phyloP scores from a whole-genome alignment of 2,888 invertebrate species.

The Rhimphoctona megacephalus region DNA sequence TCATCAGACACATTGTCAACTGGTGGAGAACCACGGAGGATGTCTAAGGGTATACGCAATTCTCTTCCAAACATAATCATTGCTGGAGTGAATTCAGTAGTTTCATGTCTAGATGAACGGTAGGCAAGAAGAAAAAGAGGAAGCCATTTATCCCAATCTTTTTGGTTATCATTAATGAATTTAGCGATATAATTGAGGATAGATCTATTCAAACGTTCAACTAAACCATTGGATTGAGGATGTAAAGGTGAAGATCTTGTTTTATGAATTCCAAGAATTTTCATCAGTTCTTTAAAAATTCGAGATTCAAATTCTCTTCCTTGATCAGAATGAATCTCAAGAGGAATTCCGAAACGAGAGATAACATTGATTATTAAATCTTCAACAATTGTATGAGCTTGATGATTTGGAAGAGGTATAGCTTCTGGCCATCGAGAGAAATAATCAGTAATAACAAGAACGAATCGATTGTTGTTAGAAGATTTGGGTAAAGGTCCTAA shows the following conservation, averaged over 20 bases:
- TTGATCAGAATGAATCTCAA: slow-evolving; percentile 72
- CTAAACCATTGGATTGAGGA: slow-evolving; percentile 38
- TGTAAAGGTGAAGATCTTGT: slow-evolving; percentile 70
- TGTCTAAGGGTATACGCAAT: too few species aligned
- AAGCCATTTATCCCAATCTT: too few species aligned
- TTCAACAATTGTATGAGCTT: slow-evolving; percentile 75
- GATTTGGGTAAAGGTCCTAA: too few species aligned
- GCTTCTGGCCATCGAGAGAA: too few species aligned
- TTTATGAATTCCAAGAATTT: slow-evolving; percentile 73
- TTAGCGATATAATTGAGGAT: background rate
- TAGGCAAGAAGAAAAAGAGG: too few species aligned
- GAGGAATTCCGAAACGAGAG: slow-evolving; percentile 71
- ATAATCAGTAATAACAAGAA: too few species aligned
- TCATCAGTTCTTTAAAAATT: background rate
- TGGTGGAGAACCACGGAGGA: too few species aligned
- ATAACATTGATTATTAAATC: slow-evolving; percentile 70
- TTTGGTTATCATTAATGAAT: background rate
- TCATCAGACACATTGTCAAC: too few species aligned
- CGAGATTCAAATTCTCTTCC: slow-evolving; percentile 59
- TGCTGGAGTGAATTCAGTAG: too few species aligned
- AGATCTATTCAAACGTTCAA: slow-evolving; percentile 20
- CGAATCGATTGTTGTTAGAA: too few species aligned
- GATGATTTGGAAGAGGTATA: slow-evolving; percentile 66
- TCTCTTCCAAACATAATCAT: too few species aligned
- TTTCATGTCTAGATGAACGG: too few species aligned